Conservation (phyloP, 1,140 invertebrate species). For the Drosophila busckii region DNA sequence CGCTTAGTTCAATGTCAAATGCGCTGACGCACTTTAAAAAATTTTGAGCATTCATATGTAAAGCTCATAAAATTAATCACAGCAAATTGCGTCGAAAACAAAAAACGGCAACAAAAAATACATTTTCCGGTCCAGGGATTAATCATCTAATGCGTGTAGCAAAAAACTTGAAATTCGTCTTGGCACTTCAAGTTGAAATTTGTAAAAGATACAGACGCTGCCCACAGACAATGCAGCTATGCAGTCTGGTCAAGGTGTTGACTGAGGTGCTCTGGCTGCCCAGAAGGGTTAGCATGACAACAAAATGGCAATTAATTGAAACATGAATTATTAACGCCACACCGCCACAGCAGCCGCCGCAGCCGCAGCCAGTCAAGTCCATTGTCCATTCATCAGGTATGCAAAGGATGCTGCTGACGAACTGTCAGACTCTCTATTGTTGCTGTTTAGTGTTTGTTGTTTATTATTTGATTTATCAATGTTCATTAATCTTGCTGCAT, state of each 20-base stretch:
- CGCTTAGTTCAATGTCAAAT: slow-evolving; percentile 39
- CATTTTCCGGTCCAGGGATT: slow-evolving; percentile 44
- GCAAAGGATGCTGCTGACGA: slow-evolving; percentile 48
- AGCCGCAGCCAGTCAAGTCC: slow-evolving; percentile 13
- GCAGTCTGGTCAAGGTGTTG: slow-evolving; percentile 67
- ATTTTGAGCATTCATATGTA: slow-evolving; percentile 47
- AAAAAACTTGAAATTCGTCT: slow-evolving; percentile 72
- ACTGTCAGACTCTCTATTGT: slow-evolving; percentile 21
- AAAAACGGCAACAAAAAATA: slow-evolving; percentile 60
- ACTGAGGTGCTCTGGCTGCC: slow-evolving; percentile 31
- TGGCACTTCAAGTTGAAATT: slow-evolving; percentile 56
- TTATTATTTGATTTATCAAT: slow-evolving; percentile 53
- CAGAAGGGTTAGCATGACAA: slow-evolving; percentile 45
- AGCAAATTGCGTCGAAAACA: slow-evolving; percentile 75
- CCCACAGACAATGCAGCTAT: slow-evolving; percentile 8
- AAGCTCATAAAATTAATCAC: slow-evolving; percentile 66
- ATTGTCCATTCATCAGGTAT: slow-evolving; percentile 70
- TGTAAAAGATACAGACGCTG: slow-evolving; percentile 7
- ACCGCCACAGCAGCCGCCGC: slow-evolving; percentile 21
- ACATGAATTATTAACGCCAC: slow-evolving; percentile 74
- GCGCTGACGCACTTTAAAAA: too few species aligned
- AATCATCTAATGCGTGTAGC: slow-evolving; percentile 54
- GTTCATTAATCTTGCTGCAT: slow-evolving; percentile 70
- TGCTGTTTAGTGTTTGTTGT: slow-evolving; percentile 52
- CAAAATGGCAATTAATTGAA: slow-evolving; percentile 78